These are phyloP conservation scores for Rhinogobius similis DNA, from an alignment of 2,113 vertebrate genomes.

Conservation along the genomic window DNA sequence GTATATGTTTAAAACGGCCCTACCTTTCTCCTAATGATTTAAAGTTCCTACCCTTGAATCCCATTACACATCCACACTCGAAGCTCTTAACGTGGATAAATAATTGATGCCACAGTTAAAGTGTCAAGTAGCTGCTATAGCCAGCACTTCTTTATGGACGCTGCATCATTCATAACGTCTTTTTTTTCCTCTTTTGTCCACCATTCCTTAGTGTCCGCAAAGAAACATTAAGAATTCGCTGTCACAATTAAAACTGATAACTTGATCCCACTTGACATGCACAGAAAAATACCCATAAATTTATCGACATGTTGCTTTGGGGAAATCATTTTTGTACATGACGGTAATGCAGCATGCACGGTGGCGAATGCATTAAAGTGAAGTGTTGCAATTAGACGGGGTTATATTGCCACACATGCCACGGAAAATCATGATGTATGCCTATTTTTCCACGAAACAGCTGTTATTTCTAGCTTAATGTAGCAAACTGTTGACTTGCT, in stretches of 20 bases:
- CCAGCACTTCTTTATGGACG: slow-evolving; percentile 53
- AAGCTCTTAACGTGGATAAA: slow-evolving; percentile 56
- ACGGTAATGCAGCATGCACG: slow-evolving; percentile 10
- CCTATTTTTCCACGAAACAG: slow-evolving; percentile 3
- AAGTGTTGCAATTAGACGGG: background rate
- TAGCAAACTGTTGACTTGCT: slow-evolving; percentile 7
- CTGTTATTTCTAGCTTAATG: slow-evolving; percentile 19
- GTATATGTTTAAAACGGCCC: background rate
- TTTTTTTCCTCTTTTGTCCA: slow-evolving; percentile 11
- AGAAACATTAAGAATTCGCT: slow-evolving; percentile 43
- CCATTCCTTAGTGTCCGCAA: slow-evolving; percentile 21
- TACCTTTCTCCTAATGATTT: slow-evolving; percentile 17
- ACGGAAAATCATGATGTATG: background rate
- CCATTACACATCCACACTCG: slow-evolving; percentile 22
- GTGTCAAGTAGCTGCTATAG: slow-evolving; percentile 46
- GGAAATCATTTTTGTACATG: slow-evolving; percentile 9
- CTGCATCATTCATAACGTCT: slow-evolving; percentile 48
- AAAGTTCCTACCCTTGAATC: slow-evolving; percentile 15
- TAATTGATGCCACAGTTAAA: slow-evolving; percentile 68
- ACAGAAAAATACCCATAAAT: slow-evolving; percentile 21
- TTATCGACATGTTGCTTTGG: slow-evolving; percentile 15
- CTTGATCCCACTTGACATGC: slow-evolving; percentile 30
- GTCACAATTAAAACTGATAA: slow-evolving; percentile 53
- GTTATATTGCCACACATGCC: background rate
- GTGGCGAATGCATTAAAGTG: background rate